Conservation (phyloP, 92 coral and sea anemone genomes). For the Umimayanthus chanpuru region DNA sequence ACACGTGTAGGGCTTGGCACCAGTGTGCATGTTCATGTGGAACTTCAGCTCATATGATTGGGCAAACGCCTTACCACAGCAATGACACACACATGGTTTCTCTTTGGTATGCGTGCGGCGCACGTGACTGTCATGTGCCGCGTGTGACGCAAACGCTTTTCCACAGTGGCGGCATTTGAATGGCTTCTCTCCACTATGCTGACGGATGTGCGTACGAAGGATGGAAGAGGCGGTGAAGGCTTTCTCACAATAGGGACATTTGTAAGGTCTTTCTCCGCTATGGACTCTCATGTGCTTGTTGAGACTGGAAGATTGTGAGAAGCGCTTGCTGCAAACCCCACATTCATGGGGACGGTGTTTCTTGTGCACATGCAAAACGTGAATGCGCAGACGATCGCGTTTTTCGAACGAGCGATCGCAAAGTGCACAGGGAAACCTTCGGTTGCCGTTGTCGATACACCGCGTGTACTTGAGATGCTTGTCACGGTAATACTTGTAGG, state of each 20-base stretch:
- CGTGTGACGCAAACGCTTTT: conserved; percentile 97
- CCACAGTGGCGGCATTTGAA: conserved; percentile 98
- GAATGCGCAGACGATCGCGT: conserved; percentile 96
- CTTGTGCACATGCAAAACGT: conserved; percentile 94
- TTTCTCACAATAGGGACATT: conserved; percentile 91
- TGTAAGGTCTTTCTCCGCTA: conserved; percentile 97
- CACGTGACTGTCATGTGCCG: conserved; percentile 99
- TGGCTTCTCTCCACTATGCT: conserved; percentile 97
- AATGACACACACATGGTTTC: conserved; percentile 97
- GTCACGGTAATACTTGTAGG: conserved; percentile 96
- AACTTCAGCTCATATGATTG: conserved; percentile 97
- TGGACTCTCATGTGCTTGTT: conserved; percentile 98
- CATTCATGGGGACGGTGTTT: conserved; percentile 98
- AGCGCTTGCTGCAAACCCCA: conserved; percentile 84
- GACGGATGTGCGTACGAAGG: conserved; percentile 96
- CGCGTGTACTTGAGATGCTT: conserved; percentile 98
- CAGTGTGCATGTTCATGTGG: conserved; percentile 99
- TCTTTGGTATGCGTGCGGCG: conserved; percentile 99
- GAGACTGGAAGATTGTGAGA: conserved; percentile 98
- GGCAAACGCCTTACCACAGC: conserved; percentile 97
- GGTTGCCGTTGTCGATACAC: conserved; percentile 96
- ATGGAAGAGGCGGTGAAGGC: conserved; percentile 98
- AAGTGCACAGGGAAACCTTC: conserved; percentile 91
- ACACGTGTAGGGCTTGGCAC: conserved; percentile 97
- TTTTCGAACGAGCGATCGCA: conserved; percentile 97